Base-by-base conservation (phyloP, 2,797 vertebrate species). In the Anisognathus igniventris region DNA sequence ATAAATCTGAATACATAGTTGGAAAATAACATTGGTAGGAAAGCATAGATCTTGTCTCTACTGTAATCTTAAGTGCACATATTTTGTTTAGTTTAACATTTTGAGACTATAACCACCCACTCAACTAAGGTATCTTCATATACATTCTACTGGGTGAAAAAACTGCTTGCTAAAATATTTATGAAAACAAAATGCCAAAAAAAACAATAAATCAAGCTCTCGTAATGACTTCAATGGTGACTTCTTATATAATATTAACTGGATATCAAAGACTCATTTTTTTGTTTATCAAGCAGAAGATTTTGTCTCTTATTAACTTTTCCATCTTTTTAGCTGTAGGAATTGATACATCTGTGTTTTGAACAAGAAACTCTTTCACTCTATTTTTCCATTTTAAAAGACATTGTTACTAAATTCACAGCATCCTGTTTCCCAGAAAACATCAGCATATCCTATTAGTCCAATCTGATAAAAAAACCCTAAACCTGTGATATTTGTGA, bases 281-380 rank as follows among this genome's bases (percentile, higher is more conserved):
- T 77, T 77, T 2, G 0, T 37, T 61, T 65, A 64, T 77, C n/a
- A 82, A 2, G 37, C 45, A 87, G 45, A 87, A 90, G 17, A 4
- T 84, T 92, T 85, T 66, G 9, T 42, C 45, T 90, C 51, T 96
- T 93, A 86, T 90, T 95, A 95, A 90, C 81, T 96, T 50, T 93
- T 28, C 31, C 10, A 14, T 94, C 81, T 95, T 96, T 92, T 62
- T 95, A 61, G 54, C 27, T 96, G 35, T 74, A 67, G 56, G 61
- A 95, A 89, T 60, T 87, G 35, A 80, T 91, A 93, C 57, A 82
- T 61, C 39, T 62, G 67, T 61, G 66, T 79, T 93, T 91, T 93
- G 81, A 51, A 25, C 33, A 73, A 85, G 67, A 90, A 89, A 90
- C n/a, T 58, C 72, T 94, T 95, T 84, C 66, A 86, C 54, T 93